Evolutionary conservation across 2,797 vertebrate species (phyloP), one percentile per base, ranked within the genome.

Genomic region (Ceryle rudis): DNA sequence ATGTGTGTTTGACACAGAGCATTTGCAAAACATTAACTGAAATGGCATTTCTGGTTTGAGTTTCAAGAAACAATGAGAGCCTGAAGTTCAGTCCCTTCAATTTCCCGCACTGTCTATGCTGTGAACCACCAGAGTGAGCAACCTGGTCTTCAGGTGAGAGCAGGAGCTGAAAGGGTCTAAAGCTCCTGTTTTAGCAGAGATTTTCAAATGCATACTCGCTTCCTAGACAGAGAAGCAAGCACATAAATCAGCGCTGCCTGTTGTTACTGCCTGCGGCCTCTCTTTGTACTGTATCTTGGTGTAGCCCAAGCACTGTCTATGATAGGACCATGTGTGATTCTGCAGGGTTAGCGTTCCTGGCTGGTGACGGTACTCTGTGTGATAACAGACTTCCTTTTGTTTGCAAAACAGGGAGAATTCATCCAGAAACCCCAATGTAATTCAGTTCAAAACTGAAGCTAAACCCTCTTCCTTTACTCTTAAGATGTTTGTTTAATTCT

Each of bases 401-500:
- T 58, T 65, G 39, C 47, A 69, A n/a, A 61, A 47, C 61, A 69
- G 29, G 60, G 33, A 84, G 58, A 72, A 62, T 75, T 80, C 51
- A 49, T 35, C 42, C 78, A 87, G 39, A 44, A 89, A 10, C 29
- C 29, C 35, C 49, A 70, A 35, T 46, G 64, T 74, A 92, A 84
- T 93, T 93, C 81, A 67, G 75, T 93, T 94, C 78, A 71, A 75
- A 95, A 67, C 87, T 83, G 65, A 74, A 81, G 83, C 90, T 97
- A 71, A 97, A 97, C 86, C 66, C 82, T 91, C 62, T 93, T 94
- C 79, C 89, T 71, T 94, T 97, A 89, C 73, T 83, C 69, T 47
- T 47, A 64, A 95, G 95, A 79, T 98, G 83, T 96, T 97, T 97
- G 96, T 96, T 95, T 95, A 95, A 95, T 97, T 96, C 73, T 97